phyloP scores from a whole-genome alignment of 2,113 vertebrate genomes.

The Seriola quinqueradiata region DNA sequence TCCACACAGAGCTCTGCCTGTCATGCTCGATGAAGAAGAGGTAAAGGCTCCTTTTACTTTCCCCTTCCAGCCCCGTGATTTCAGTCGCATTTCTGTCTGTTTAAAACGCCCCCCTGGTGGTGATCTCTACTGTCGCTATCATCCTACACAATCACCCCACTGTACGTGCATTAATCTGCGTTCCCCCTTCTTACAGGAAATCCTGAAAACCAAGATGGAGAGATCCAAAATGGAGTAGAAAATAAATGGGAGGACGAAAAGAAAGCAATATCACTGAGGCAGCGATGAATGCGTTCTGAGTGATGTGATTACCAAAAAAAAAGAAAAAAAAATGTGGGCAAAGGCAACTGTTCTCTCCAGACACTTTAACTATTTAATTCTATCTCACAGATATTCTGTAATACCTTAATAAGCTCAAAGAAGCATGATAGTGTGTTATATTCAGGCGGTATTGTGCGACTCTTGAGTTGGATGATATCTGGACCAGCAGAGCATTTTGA shows the following conservation, averaged over 20 bases:
- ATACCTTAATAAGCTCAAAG: slow-evolving; percentile 20
- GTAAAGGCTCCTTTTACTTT: slow-evolving; percentile 63
- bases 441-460: neutral
- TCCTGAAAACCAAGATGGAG: slow-evolving; percentile 85
- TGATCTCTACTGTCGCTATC: neutral
- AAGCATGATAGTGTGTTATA: slow-evolving; percentile 7
- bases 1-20: slow-evolving; percentile 81
- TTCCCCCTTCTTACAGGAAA: slow-evolving; percentile 72
- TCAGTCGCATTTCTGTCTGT: slow-evolving; percentile 32
- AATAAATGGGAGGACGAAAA: neutral
- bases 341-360: slow-evolving; percentile 39
- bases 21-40: slow-evolving; percentile 85
- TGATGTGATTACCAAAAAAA: slow-evolving; percentile 56
- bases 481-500: slow-evolving; percentile 21
- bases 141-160: slow-evolving; percentile 8
- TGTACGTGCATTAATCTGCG: neutral
- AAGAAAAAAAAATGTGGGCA: slow-evolving; percentile 54
- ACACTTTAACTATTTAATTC: slow-evolving; percentile 28
- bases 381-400: slow-evolving; percentile 22
- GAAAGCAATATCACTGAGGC: slow-evolving; percentile 30
- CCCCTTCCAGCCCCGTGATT: slow-evolving; percentile 50
- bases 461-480: neutral
- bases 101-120: neutral
- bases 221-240: slow-evolving; percentile 86
- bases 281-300: slow-evolving; percentile 38